Base-by-base conservation (phyloP, 2,888 invertebrate species). In the Protodeltote pygarga region DNA sequence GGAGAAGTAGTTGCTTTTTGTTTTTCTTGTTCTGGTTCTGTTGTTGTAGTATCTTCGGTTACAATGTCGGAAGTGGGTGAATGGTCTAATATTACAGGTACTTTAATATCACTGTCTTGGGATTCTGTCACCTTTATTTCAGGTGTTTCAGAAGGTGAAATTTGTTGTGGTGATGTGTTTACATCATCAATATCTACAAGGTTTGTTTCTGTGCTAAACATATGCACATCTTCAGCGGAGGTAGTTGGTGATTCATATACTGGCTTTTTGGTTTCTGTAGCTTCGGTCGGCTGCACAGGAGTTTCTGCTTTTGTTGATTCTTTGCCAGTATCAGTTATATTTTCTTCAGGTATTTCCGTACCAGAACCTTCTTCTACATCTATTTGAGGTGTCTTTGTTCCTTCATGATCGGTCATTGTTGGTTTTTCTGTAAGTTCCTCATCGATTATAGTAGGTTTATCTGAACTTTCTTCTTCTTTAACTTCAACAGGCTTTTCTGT, bases 291-390 rank as follows among this genome's bases (percentile, higher is more conserved):
- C 3, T 51, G 31, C 9, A 16, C 11, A 24, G 5, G 19, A 9
- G 10, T 40, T 49, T 42, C 62, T 17, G 65, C 41, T 13, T 16
- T 11, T 24, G 33, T 33, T 0, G 10, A 5, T 35, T 53, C 50
- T 13, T 40, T 41, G 6, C 38, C 32, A 14, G 49, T 3, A 41
- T 42, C 29, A 17, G 35, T 37, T 8, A 21, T 15, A 38, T 31
- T 3, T 27, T 1, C 4, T 33, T 46, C 31, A 33, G 60, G 33
- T 29, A 14, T 21, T 5, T 45, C 32, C 10, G 42, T 29, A 4
- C 37, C 27, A 3, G 48, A 44, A 15, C 5, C 40, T 37, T 65
- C 41, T 29, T 24, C 13, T 19, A 33, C 31, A n/a, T 49, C 9
- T 11, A 8, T 29, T 40, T 35, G 41, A 5, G 40, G 25, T 23